Base-by-base conservation (phyloP, 2,888 invertebrate species). In the Tipula lateralis region DNA sequence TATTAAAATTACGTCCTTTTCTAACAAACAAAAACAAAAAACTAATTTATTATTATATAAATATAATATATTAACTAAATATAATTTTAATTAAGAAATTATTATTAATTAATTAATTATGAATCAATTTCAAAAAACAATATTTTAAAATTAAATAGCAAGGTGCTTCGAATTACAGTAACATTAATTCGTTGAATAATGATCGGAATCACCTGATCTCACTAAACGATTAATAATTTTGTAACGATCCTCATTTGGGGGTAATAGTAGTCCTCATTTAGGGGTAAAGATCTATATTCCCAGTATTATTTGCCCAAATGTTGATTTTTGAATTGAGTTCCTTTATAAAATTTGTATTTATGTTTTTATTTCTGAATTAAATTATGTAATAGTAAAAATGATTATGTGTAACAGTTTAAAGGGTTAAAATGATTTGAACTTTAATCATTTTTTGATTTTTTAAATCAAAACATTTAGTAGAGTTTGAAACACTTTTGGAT, bases 1-100 rank as follows among this genome's bases (percentile, higher is more conserved):
- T n/a, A n/a, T 9, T 9, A 24, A 66, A 66, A 66, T 66, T 66
- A 66, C 66, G 66, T 66, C 66, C 66, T 66, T 66, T 66, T 66
- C 66, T 66, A 66, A 66, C 66, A 66, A 66, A 66, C 66, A 66
- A n/a, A n/a, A 66, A 66, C 44, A 66, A 66, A 66, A 12, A 19
- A 50, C 3, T 44, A 16, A 44, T 44, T 44, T 16, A 44, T 44
- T 44, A 13, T 13, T 3, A 50, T 5, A 66, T 19, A 66, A 19
- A 66, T 66, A 66, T 24, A 9, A 24, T 66, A 12, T 4, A 36
- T 36, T 36, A 36, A 9, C 9, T 36, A 36, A 9, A 19, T 24
- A 24, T 39, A 66, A 66, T 24, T 66, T 66, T 66, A 66, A 66
- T 66, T 66, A 50, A 50, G 16, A 50, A 16, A 16, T 16, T 5